Base-by-base conservation (phyloP, 2,888 invertebrate genomes). In the Phoronis australis region DNA sequence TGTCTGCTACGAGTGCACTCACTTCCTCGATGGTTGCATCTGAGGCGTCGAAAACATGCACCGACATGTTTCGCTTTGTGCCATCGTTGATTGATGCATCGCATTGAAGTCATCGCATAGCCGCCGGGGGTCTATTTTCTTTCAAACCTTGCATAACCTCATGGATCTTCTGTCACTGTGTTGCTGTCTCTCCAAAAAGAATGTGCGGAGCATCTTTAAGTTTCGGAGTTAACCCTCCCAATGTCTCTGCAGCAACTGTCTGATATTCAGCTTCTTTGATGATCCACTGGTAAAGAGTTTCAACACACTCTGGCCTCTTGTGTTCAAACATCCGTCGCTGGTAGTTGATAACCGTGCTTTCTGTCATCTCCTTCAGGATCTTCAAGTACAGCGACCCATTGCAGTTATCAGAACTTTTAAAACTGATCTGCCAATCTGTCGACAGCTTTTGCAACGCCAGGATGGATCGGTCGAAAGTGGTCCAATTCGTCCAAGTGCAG, bases 71-170 rank as follows among this genome's bases (percentile, higher is more conserved):
- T 49, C 2, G 52, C 52, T n/a, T 18, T n/a, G 6, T 45, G 27
- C 52, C 51, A 52, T 18, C 52, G 43, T 50, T 22, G 5, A 4
- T 44, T 27, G 9, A 44, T n/a, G 4, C 12, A 37, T 15, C 24
- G n/a, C 12, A 22, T 39, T 51, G 18, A 52, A 52, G n/a, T 40
- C 27, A 2, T 23, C 12, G 51, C 49, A 51, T 43, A 42, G 50
- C 21, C 42, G 21, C 9, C 43, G 26, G 18, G 9, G n/a, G n/a
- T n/a, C 41, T 4, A 39, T 22, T 15, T 27, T 26, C 4, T 24
- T 21, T 20, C 41, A 45, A 5, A 15, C 15, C 6, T 9, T 12
- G 24, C 47, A 25, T 4, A 12, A 38, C 5, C 5, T 5, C 22
- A 21, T 38, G 20, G 3, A 3, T 5, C 3, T 3, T 21, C 5